Base-by-base conservation (phyloP, 2,888 invertebrate species). In the Amphimallon solstitiale region DNA sequence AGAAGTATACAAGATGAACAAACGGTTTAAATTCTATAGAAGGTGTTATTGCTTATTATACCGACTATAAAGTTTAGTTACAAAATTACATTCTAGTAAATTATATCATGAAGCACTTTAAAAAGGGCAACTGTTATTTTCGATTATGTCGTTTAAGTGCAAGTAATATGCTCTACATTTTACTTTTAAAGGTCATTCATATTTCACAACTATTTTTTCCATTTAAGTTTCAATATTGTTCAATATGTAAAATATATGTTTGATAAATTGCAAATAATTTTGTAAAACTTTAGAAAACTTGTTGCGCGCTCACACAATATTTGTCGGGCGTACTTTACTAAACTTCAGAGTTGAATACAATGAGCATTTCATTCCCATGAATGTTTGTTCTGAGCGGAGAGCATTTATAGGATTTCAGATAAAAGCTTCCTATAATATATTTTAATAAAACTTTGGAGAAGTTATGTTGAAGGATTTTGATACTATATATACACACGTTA, bases 231-330 rank as follows among this genome's bases (percentile, higher is more conserved):
- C 56, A 17, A 10, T 21, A n/a, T 19, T 23, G 29, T 29, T 59
- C 10, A 29, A 34, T 59, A 43, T 40, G 15, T 6, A 7, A 59
- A 34, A 54, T 54, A 38, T 40, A 5, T 7, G 12, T 38, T 19
- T 40, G 43, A 10, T 59, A 43, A 29, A 43, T 29, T 43, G 56
- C 43, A 29, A 43, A 40, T 43, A 35, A 59, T 59, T 59, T 59
- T 17, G 43, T 15, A 29, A 59, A 59, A 59, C 43, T 59, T 43
- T 59, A 43, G 56, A 45, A 59, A 59, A 59, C 56, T 59, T 59
- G 56, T 59, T 59, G 56, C 56, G 56, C 56, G 29, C 56, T 43
- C 43, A 43, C 56, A 59, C 43, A 40, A 59, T 59, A 59, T 59
- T 59, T 59, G 56, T 59, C 56, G 40, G 29, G 43, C 56, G 56